A percentile compares a stretch with the other conserved stretches of the same genome.
phyloP scores from a whole-genome alignment of 2,797 vertebrate species.

The Spondyliosoma cantharus region DNA sequence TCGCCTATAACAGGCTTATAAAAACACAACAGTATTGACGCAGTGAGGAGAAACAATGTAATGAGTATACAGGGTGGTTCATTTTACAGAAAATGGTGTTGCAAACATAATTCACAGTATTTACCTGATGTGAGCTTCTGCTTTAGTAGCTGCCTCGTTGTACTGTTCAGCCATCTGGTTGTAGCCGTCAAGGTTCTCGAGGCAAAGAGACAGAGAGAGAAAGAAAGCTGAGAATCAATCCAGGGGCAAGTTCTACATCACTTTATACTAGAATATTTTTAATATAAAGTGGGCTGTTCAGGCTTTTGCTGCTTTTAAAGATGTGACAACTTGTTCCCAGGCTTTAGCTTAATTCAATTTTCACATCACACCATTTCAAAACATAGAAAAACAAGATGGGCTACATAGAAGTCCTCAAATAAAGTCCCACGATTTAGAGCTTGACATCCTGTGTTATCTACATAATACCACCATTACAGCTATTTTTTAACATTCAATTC shows the following conservation, averaged over 20 bases:
- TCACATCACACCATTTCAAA: slow-evolving; percentile 27
- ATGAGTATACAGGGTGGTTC: not conserved
- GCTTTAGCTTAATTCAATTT: slow-evolving; percentile 27
- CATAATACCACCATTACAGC: slow-evolving; percentile 30
- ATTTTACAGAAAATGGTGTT: slow-evolving; percentile 22
- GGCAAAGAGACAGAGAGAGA: slow-evolving; percentile 26
- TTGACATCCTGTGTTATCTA: slow-evolving; percentile 34
- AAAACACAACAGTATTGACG: slow-evolving; percentile 14
- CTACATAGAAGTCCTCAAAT: slow-evolving; percentile 33
- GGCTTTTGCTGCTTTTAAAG: slow-evolving; percentile 19
- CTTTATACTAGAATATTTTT: slow-evolving; percentile 1
- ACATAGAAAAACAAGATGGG: slow-evolving; percentile 10
- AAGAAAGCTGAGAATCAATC: slow-evolving; percentile 32
- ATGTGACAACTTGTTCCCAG: slow-evolving; percentile 23
- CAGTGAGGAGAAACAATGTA: not conserved
- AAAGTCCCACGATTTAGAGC: slow-evolving; percentile 21
- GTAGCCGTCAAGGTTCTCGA: slow-evolving; percentile 91
- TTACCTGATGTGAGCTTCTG: slow-evolving; percentile 90
- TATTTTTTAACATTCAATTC: slow-evolving; percentile 31
- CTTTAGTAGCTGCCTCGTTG: slow-evolving; percentile 87
- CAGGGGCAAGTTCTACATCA: slow-evolving; percentile 8
- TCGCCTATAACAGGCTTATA: not conserved
- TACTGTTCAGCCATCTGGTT: slow-evolving; percentile 89
- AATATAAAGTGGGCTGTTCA: slow-evolving; percentile 12
- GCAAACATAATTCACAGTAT: slow-evolving; percentile 46